These are phyloP conservation scores for Latrodectus geometricus DNA, from an alignment of 1,140 invertebrate genomes.

Conservation along the genomic window DNA sequence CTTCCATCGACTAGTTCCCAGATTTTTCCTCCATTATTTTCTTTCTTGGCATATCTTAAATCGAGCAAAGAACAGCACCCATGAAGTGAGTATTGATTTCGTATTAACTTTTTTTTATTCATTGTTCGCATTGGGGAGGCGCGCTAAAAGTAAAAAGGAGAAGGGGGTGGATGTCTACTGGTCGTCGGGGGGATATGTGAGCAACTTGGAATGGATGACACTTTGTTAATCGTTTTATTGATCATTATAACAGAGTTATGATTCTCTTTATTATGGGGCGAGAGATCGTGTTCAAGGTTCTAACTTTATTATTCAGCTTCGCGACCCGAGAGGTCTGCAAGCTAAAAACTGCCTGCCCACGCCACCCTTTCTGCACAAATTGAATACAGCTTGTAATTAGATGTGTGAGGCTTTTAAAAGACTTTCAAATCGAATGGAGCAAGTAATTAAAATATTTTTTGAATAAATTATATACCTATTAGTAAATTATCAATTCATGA, in stretches of 20 bases:
- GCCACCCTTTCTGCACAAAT: background rate
- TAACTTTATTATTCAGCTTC: constrained; percentile 21
- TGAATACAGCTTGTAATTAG: no score
- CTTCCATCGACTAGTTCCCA: constrained; percentile 30
- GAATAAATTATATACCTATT: no score
- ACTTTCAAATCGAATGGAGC: no score
- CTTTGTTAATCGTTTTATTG: constrained; percentile 55
- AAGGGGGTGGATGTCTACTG: background rate
- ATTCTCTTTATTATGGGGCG: constrained; percentile 33
- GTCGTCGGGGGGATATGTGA: background rate
- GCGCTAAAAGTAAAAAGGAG: constrained; percentile 41
- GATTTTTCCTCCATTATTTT: constrained; percentile 41
- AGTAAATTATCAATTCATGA: no score
- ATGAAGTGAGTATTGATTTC: constrained; percentile 51
- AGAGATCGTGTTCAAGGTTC: constrained; percentile 15
- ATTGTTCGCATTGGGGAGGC: constrained; percentile 21
- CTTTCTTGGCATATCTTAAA: constrained; percentile 37
- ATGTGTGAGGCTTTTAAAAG: no score
- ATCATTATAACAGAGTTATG: constrained; percentile 56
- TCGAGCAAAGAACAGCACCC: constrained; percentile 45
- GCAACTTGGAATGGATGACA: constrained; percentile 25
- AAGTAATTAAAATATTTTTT: no score
- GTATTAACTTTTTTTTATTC: constrained; percentile 52
- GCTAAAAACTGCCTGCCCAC: background rate
- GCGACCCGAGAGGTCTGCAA: background rate